A percentile compares a stretch with the other conserved stretches of the same genome.
These are phyloP conservation scores for Melinaea menophilus DNA, from an alignment of 2,888 invertebrate genomes.

Conservation along the genomic window DNA sequence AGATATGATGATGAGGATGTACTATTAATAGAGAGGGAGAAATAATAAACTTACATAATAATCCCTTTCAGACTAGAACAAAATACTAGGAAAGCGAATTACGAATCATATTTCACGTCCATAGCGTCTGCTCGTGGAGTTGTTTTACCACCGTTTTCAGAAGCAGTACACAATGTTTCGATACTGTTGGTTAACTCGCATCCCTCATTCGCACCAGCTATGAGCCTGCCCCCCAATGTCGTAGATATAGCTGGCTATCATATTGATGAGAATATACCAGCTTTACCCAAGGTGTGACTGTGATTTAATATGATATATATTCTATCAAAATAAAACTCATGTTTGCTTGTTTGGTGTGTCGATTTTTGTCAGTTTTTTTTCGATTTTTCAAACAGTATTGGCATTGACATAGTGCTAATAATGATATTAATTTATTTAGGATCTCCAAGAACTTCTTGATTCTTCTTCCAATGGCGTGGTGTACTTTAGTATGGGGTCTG, in stretches of 20 bases:
- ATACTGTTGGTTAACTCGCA: constrained; percentile 52
- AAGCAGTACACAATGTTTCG: constrained; percentile 43
- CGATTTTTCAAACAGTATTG: background rate
- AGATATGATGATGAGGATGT: background rate
- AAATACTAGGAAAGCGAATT: constrained; percentile 28
- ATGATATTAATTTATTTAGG: constrained; percentile 38
- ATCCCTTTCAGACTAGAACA: constrained; percentile 7
- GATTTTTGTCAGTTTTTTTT: background rate
- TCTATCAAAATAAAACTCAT: background rate
- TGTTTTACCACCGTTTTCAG: constrained; percentile 39
- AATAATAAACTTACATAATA: background rate
- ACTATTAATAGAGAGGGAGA: background rate
- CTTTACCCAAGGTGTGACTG: constrained; percentile 49
- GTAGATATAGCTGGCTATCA: constrained; percentile 55
- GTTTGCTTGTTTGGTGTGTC: background rate
- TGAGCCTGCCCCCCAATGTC: constrained; percentile 49
- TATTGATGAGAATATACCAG: constrained; percentile 43
- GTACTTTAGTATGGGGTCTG: constrained; percentile 65
- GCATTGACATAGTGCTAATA: background rate
- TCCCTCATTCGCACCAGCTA: constrained; percentile 42
- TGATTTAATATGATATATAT: background rate
- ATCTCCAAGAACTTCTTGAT: constrained; percentile 54
- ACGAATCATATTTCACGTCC: constrained; percentile 39
- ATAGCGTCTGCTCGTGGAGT: constrained; percentile 45
- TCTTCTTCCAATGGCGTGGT: constrained; percentile 50